Conservation (phyloP, 2,113 vertebrate genomes). For the Scolopax mira region DNA sequence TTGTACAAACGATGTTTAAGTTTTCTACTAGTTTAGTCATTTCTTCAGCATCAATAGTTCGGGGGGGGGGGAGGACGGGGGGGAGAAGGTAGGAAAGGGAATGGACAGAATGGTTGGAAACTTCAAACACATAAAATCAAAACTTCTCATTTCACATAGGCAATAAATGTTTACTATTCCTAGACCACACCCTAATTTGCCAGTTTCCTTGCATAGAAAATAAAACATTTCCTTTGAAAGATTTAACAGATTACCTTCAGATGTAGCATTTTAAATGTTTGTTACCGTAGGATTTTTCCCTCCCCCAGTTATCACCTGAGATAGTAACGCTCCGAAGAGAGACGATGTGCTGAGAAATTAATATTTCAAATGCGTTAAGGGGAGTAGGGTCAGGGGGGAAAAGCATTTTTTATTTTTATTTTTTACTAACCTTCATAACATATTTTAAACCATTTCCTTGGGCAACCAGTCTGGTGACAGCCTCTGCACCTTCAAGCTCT, state of each 20-base stretch:
- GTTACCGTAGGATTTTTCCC: background rate
- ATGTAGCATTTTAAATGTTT: slow-evolving; percentile 36
- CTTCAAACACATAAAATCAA: slow-evolving; percentile 17
- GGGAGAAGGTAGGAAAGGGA: background rate
- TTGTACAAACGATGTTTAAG: background rate
- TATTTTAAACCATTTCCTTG: slow-evolving; percentile 68
- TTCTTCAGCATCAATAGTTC: background rate
- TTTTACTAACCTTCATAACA: slow-evolving; percentile 71
- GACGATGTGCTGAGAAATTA: slow-evolving; percentile 41
- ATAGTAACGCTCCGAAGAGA: background rate
- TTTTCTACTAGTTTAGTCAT: slow-evolving; percentile 23
- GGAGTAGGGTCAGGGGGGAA: background rate
- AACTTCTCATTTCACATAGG: slow-evolving; percentile 22
- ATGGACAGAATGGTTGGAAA: slow-evolving; percentile 28
- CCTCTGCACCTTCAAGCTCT: slow-evolving; percentile 67
- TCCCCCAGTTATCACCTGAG: background rate
- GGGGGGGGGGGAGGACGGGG: background rate
- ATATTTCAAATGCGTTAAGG: slow-evolving; percentile 37
- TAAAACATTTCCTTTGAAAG: slow-evolving; percentile 40
- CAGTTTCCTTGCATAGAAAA: slow-evolving; percentile 2
- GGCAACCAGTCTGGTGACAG: slow-evolving; percentile 65
- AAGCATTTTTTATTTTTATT: slow-evolving; percentile 21
- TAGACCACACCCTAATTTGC: background rate
- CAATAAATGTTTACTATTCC: background rate
- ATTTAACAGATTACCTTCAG: slow-evolving; percentile 36